These are phyloP conservation scores for Myzus persicae DNA, from an alignment of 1,140 invertebrate species.

Conservation along the genomic window DNA sequence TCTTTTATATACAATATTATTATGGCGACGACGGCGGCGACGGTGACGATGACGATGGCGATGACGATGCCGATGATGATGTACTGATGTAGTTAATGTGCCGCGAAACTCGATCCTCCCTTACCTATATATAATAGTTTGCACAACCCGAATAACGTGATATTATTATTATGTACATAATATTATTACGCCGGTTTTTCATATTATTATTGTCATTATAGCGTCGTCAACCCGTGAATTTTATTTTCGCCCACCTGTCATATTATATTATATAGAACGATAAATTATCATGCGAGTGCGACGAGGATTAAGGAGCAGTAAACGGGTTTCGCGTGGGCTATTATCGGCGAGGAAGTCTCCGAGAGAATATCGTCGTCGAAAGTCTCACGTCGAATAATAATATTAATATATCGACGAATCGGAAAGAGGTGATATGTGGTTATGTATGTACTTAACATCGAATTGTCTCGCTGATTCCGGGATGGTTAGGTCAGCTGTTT, in stretches of 20 bases:
- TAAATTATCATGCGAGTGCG: background rate
- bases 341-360: too few species aligned
- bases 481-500: too few species aligned
- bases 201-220: background rate
- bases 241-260: background rate
- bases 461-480: too few species aligned
- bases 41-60: background rate
- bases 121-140: constrained; percentile 19
- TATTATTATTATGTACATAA: background rate
- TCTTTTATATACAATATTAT: background rate
- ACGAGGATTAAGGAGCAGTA: background rate
- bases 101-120: background rate
- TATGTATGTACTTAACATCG: too few species aligned
- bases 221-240: background rate
- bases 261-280: background rate
- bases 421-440: too few species aligned
- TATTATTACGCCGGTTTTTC: background rate
- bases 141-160: background rate
- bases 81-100: constrained; percentile 23
- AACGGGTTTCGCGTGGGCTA: too few species aligned
- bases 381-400: too few species aligned
- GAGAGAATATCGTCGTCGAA: too few species aligned
- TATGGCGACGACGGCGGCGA: too few species aligned
- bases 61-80: background rate
- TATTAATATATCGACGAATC: too few species aligned